Base-by-base conservation (phyloP, 1,140 invertebrate species). In the Diabrotica undecimpunctata region DNA sequence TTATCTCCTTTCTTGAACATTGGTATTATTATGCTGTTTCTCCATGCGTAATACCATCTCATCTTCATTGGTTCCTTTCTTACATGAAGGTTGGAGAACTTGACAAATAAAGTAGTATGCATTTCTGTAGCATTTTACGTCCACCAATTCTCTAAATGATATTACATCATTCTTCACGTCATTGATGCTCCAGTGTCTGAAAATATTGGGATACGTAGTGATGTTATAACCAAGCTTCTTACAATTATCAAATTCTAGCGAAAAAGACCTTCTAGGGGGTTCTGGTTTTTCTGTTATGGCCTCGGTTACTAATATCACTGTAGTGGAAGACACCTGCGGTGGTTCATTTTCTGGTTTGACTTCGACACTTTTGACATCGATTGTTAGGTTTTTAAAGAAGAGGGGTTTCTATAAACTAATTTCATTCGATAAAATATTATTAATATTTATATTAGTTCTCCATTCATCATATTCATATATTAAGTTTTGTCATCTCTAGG, bases 21-120 rank as follows among this genome's bases (percentile, higher is more conserved):
- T n/a, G n/a, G n/a, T n/a, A n/a, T n/a, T n/a, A n/a, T n/a, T n/a
- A n/a, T n/a, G n/a, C n/a, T n/a, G n/a, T n/a, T n/a, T n/a, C n/a
- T n/a, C n/a, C n/a, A n/a, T n/a, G n/a, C n/a, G 93, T 35, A 87
- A 78, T 10, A 89, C 78, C 25, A 90, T 79, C 55, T 83, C 75
- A 59, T 86, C 84, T 70, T 85, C 81, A 2, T 71, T 67, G 9
- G 80, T 75, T 7, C 79, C 79, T 5, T 74, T 73, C 10, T 83
- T 71, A 78, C 93, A 94, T 0, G 87, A 82, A 0, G 93, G 93
- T 77, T 96, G 93, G 0, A 95, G 78, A 14, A 93, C 80, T 71
- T 91, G 88, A 72, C 93, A 95, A 7, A 95, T 85, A 74, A 95
- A 94, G 67, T 95, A 91, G 78, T 91, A 88, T 2, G 93, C 90